Base-by-base conservation (phyloP, 23 tunicate genomes). In the Trididemnum nubilum region DNA sequence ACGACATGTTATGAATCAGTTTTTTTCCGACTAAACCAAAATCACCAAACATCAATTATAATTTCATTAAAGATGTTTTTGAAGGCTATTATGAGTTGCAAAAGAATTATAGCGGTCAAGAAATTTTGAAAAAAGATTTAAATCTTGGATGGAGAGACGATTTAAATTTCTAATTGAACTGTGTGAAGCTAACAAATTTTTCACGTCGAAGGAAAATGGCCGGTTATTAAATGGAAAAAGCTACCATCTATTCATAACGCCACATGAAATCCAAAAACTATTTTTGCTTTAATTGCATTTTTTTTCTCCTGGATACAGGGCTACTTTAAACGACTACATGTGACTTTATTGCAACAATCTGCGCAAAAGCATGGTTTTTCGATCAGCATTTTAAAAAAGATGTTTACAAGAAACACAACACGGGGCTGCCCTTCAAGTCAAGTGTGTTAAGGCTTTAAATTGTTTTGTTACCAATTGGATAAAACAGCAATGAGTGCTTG, bases 241-340 rank as follows among this genome's bases (percentile, higher is more conserved):
- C 54, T 44, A 44, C 54, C 54, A 44, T 44, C 54, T 44, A 9
- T 44, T 44, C 54, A 44, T 15, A 44, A 44, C 54, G 54, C 54
- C 54, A 44, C 12, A 44, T 44, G 54, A 15, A 44, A 44, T 44
- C 15, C 54, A 12, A 61, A 26, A 24, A 26, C 67, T 12, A 61
- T 61, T 26, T 61, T 61, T 49, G 57, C 57, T 18, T 61, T 61
- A 24, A 61, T 61, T 61, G 67, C 5, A 12, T 61, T 61, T 61
- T 61, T 61, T 61, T 26, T 61, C n/a, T n/a, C n/a, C n/a, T n/a
- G n/a, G n/a, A n/a, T n/a, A n/a, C n/a, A n/a, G n/a, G n/a, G n/a
- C n/a, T n/a, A n/a, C n/a, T 15, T 26, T 61, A 3, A 23, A 23
- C 5, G 29, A 61, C 67, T n/a, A n/a, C 67, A 4, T 61, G 67